Evolutionary conservation across 2,113 vertebrate species (phyloP).

Genomic region (Sus scrofa): T2T-Sscrofa CM000816.6:80703501-80704000

Average conservation of each 20-base stretch:
- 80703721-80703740: constrained; percentile 25
- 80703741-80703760: not conserved
- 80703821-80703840: not conserved
- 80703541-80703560: constrained; percentile 14
- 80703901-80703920: no score
- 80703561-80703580: constrained; percentile 44
- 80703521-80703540: not conserved
- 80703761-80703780: not conserved
- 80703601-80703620: constrained; percentile 49
- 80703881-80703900: not conserved
- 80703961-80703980: no score
- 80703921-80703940: no score
- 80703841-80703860: not conserved
- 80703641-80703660: not conserved
- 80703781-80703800: not conserved
- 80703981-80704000: no score
- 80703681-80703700: not conserved
- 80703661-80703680: constrained; percentile 23
- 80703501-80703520: constrained; percentile 8
- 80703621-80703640: constrained; percentile 20
- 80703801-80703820: not conserved
- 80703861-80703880: constrained; percentile 11
- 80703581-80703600: constrained; percentile 18
- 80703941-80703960: no score
- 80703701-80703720: constrained; percentile 49